phyloP scores from a whole-genome alignment of 2,888 invertebrate species.

The Cheilosia grossa region DNA sequence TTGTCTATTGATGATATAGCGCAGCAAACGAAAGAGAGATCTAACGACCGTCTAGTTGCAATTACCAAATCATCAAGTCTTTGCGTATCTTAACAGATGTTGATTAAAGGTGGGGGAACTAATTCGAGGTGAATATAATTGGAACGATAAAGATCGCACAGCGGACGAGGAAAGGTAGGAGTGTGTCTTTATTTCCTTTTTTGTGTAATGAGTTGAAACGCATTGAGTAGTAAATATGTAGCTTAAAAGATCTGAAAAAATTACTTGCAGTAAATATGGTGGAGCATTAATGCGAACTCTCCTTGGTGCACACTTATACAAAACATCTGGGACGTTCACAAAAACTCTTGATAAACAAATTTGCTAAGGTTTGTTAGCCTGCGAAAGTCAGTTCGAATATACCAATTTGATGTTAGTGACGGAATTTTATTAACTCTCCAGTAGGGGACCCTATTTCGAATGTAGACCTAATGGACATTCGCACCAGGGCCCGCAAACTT shows the following conservation, averaged over 20 bases:
- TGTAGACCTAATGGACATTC: too few relatives aligned
- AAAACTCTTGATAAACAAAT: too few relatives aligned
- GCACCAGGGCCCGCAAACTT: too few relatives aligned
- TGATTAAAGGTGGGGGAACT: slow-evolving; percentile 32
- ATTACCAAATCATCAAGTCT: slow-evolving; percentile 42
- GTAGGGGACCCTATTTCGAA: too few relatives aligned
- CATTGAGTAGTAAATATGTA: slow-evolving; percentile 8
- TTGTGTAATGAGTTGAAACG: neutral
- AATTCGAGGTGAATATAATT: slow-evolving; percentile 53
- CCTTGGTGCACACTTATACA: too few relatives aligned
- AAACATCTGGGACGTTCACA: too few relatives aligned
- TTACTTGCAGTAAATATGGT: too few relatives aligned
- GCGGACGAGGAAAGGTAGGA: slow-evolving; percentile 21
- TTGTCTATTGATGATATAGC: slow-evolving; percentile 34
- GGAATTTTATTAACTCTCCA: too few relatives aligned
- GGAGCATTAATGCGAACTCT: too few relatives aligned
- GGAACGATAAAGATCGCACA: slow-evolving; percentile 44
- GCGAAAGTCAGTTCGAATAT: too few relatives aligned
- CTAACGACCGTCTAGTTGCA: slow-evolving; percentile 64
- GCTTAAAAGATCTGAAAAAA: neutral
- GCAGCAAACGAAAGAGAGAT: slow-evolving; percentile 30
- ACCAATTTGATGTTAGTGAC: too few relatives aligned
- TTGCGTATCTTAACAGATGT: slow-evolving; percentile 20
- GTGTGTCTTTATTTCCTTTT: neutral
- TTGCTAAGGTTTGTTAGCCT: too few relatives aligned